Evolutionary conservation across 2,888 invertebrate genomes (phyloP), one percentile per base, ranked within the genome.

Genomic region (Tetragonula carbonaria): DNA sequence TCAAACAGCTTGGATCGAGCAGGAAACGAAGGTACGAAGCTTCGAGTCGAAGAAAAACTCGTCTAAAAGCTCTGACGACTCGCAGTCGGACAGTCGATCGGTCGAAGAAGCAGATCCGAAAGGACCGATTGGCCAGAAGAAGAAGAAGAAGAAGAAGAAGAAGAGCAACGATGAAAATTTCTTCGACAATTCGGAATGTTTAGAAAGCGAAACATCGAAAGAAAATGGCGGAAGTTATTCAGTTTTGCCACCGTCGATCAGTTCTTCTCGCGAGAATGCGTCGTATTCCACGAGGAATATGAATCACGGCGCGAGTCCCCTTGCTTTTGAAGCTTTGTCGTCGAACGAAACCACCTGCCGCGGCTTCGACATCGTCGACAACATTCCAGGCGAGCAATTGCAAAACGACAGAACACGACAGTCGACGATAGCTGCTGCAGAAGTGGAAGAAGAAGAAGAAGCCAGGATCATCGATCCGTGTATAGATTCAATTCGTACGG

Each of bases 241-340:
- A 63, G 65, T 78, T 18, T 18, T 75, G 28, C 67, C 85, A 18
- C 67, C 85, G n/a, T 71, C 76, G 55, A 63, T 45, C 11, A 65
- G 53, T 21, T 28, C 28, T 23, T 28, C 72, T 1, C 11, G 0
- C 62, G 68, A 65, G 62, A 23, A 74, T 63, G 59, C 28, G 14
- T 68, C 28, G 18, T 68, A 67, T 50, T 70, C 75, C 5, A 67
- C 53, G 1, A 65, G 33, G 33, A 65, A 45, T 8, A 45, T 63
- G 21, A 45, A 23, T 4, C 33, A 28, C 0, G 66, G 5, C 2
- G 38, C 74, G 18, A 70, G 3, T 2, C 28, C n/a, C 13, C 21
- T 51, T 28, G 14, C 45, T 51, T 51, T 53, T 11, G 21, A 16
- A 2, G 0, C 45, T 2, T 18, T 59, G 50, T 50, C 62, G 6